phyloP scores from a whole-genome alignment of 2,797 vertebrate genomes.

The Sebastes ruberrimus region DNA sequence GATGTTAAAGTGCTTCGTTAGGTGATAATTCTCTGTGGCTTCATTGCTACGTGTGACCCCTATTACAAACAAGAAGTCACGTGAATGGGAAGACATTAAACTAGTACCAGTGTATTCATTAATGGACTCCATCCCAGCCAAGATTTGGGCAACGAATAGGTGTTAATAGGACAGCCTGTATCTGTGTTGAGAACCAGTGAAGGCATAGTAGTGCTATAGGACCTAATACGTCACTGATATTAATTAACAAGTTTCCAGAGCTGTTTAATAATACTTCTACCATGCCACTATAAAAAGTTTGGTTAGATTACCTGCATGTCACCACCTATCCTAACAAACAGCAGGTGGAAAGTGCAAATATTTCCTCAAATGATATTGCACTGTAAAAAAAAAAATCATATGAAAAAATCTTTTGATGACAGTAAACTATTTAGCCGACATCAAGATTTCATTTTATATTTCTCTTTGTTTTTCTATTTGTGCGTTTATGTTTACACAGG shows the following conservation, averaged over 20 bases:
- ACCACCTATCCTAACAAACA: not conserved
- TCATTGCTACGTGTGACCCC: not conserved
- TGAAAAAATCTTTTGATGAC: not conserved
- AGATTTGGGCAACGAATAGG: not conserved
- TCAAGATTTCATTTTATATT: not conserved
- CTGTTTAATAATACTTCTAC: not conserved
- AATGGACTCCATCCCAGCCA: not conserved
- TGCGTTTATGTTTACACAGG: constrained; percentile 3
- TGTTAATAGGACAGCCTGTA: not conserved
- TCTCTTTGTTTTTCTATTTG: not conserved
- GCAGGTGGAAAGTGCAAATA: not conserved
- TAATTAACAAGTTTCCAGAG: not conserved
- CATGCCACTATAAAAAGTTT: not conserved
- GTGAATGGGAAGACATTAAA: not conserved
- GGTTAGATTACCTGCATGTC: not conserved
- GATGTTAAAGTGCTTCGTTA: not conserved
- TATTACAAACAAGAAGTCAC: not conserved
- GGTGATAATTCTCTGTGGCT: not conserved
- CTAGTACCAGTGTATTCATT: not conserved
- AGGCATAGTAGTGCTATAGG: not conserved
- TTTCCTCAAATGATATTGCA: not conserved
- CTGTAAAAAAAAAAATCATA: not conserved
- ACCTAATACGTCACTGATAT: not conserved
- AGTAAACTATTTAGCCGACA: not conserved
- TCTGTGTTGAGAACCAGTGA: not conserved